Percentiles rank a stretch among this genome's conserved stretches.
These are phyloP conservation scores for Regulus satrapa DNA, from an alignment of 2,113 vertebrate species.

Conservation along the genomic window DNA sequence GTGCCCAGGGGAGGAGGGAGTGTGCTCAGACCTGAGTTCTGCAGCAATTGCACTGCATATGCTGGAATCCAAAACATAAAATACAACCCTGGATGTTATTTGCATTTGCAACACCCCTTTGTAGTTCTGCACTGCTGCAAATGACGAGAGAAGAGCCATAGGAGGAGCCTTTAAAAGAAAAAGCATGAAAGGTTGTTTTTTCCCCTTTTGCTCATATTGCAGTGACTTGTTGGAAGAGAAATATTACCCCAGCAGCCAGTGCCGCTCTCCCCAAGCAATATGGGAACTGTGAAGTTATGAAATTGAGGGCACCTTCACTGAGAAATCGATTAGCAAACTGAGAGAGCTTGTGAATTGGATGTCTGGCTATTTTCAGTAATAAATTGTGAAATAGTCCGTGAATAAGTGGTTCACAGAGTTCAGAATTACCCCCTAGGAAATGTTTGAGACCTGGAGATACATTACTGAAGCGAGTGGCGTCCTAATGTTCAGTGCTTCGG, in stretches of 20 bases:
- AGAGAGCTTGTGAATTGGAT: conserved; percentile 85
- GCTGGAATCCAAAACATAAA: not conserved
- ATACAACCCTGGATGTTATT: not conserved
- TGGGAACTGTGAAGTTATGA: conserved; percentile 76
- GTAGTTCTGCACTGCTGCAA: not conserved
- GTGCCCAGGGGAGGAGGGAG: not conserved
- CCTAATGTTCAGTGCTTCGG: conserved; percentile 67
- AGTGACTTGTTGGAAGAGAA: conserved; percentile 77
- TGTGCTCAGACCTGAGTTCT: not conserved
- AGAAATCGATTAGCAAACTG: conserved; percentile 84
- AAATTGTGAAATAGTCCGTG: conserved; percentile 83
- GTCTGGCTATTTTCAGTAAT: conserved; percentile 83
- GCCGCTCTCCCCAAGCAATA: conserved; percentile 72
- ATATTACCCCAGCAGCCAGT: conserved; percentile 74
- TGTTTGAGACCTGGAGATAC: conserved; percentile 73
- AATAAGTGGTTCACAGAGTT: conserved; percentile 81
- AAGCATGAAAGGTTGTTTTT: conserved; percentile 67
- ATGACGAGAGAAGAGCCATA: not conserved
- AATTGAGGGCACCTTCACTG: conserved; percentile 84
- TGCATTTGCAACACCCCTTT: not conserved
- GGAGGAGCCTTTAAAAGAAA: conserved; percentile 21
- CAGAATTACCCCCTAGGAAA: conserved; percentile 81
- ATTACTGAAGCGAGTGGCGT: conserved; percentile 69
- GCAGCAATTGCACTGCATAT: not conserved
- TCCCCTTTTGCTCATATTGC: conserved; percentile 56